phyloP scores from a whole-genome alignment of 2,888 invertebrate genomes.

The Tetranychus truncatus region DNA sequence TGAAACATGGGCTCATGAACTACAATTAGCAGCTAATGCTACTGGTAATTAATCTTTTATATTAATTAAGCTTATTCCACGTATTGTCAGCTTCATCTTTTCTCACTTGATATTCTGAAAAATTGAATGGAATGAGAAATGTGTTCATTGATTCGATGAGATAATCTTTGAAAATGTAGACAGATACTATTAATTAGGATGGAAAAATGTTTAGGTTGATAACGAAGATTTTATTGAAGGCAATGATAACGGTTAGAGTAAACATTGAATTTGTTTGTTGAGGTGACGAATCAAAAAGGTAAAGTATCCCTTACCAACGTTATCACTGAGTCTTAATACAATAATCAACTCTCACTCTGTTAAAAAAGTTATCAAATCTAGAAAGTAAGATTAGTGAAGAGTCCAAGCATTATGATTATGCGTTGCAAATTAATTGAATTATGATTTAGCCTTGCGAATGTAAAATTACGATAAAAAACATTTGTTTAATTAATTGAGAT shows the following conservation, averaged over 20 bases:
- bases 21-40: constrained; percentile 11
- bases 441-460: too few relatives aligned
- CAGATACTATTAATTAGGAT: not conserved
- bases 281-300: not conserved
- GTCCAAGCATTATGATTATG: too few relatives aligned
- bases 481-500: too few relatives aligned
- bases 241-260: not conserved
- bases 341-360: not conserved
- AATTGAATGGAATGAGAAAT: too few relatives aligned
- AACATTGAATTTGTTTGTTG: not conserved
- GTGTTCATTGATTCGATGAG: too few relatives aligned
- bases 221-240: not conserved
- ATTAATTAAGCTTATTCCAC: not conserved
- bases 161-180: not conserved
- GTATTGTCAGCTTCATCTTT: too few relatives aligned
- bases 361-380: not conserved
- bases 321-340: not conserved
- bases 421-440: too few relatives aligned
- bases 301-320: not conserved
- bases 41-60: not conserved
- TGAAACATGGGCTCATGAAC: constrained; percentile 33
- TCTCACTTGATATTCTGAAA: too few relatives aligned
- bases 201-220: not conserved
- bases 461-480: too few relatives aligned
- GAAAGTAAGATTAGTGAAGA: too few relatives aligned